Evolutionary conservation across 2,888 invertebrate genomes (phyloP).

Genomic region (Drosophila pseudotalamancana): DNA sequence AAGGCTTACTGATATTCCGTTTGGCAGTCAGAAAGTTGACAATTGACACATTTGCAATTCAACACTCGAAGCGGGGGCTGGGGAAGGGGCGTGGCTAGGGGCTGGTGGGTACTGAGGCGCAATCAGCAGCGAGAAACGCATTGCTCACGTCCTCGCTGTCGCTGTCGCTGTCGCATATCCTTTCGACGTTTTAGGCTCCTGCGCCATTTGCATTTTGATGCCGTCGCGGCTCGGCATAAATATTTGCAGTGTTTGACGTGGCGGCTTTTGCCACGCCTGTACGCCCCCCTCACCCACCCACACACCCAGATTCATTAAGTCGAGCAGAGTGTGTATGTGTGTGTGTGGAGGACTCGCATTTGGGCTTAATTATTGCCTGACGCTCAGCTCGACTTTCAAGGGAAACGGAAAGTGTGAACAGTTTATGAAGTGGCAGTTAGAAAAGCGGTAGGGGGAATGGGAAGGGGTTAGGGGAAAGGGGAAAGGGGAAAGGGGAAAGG

Average conservation of each 20-base stretch:
- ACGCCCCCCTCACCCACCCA: not conserved
- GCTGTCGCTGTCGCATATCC: slow-evolving; percentile 15
- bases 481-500: not conserved
- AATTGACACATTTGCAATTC: slow-evolving; percentile 80
- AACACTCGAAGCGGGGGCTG: slow-evolving; percentile 57
- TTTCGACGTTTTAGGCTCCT: slow-evolving; percentile 63
- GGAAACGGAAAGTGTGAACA: slow-evolving; percentile 62
- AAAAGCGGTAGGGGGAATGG: not conserved
- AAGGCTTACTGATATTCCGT: slow-evolving; percentile 50
- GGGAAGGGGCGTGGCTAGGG: not conserved
- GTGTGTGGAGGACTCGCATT: slow-evolving; percentile 42
- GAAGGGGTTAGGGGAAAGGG: too few relatives aligned
- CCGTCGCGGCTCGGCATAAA: slow-evolving; percentile 65
- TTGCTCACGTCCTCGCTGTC: slow-evolving; percentile 27
- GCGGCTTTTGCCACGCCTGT: slow-evolving; percentile 9
- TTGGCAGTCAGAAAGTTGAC: slow-evolving; percentile 71
- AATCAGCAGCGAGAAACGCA: slow-evolving; percentile 49
- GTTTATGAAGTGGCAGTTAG: slow-evolving; percentile 58
- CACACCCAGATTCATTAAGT: slow-evolving; percentile 68
- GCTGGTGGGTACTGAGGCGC: slow-evolving; percentile 15
- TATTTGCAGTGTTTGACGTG: slow-evolving; percentile 79
- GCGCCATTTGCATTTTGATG: slow-evolving; percentile 76
- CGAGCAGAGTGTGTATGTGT: slow-evolving; percentile 50
- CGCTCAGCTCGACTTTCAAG: slow-evolving; percentile 9
- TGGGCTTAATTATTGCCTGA: slow-evolving; percentile 71